Evolutionary conservation across 2,113 vertebrate species (phyloP).

Genomic region (Trachemys scripta): DNA sequence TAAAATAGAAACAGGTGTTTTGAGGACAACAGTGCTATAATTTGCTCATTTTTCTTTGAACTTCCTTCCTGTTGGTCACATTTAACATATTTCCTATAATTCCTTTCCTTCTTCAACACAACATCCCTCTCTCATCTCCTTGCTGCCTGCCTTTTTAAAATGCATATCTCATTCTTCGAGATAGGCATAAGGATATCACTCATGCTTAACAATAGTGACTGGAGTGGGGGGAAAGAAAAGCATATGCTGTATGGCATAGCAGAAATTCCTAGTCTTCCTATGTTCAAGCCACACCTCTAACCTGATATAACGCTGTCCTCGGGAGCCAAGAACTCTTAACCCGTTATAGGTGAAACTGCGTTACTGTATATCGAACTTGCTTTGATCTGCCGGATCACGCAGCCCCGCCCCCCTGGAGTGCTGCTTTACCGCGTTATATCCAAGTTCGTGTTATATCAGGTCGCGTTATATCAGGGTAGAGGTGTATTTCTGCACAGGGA

Average conservation of each 20-base stretch:
- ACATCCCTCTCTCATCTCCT: not conserved
- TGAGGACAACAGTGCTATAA: slow-evolving; percentile 43
- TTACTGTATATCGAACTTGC: too few relatives aligned
- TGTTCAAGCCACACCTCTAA: not conserved
- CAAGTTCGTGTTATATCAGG: too few relatives aligned
- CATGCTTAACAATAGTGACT: rapidly evolving
- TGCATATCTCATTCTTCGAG: not conserved
- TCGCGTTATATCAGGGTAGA: too few relatives aligned
- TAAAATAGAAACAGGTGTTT: slow-evolving; percentile 10
- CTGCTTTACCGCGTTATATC: too few relatives aligned
- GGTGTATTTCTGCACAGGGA: not conserved
- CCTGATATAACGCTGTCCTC: too few relatives aligned
- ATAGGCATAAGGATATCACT: rapidly evolving
- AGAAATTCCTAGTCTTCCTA: rapidly evolving
- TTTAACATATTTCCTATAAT: not conserved
- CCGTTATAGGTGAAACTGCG: too few relatives aligned
- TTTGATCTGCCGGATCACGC: too few relatives aligned
- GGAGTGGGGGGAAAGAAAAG: not conserved
- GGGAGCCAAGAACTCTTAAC: too few relatives aligned
- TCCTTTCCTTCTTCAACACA: not conserved
- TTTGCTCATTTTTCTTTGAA: not conserved
- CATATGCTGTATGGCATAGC: rapidly evolving
- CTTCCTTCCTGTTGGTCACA: not conserved
- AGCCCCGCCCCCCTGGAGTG: too few relatives aligned
- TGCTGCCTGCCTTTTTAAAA: not conserved